These are phyloP conservation scores for Matsumurasca onukii DNA, from an alignment of 1,140 invertebrate genomes.

Conservation along the genomic window DNA sequence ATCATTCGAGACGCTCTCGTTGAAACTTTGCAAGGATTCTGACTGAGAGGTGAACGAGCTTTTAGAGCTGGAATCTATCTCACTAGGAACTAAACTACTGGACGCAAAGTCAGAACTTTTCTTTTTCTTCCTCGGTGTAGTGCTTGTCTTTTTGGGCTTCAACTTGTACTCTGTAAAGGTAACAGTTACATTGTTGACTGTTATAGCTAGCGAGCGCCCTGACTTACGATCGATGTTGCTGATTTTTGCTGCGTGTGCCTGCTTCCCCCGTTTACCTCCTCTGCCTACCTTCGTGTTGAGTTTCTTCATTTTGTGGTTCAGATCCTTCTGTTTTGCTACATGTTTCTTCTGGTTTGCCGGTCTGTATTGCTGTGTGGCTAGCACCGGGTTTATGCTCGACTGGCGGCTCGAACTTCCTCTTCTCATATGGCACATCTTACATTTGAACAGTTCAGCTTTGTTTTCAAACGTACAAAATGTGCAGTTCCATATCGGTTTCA, in stretches of 20 bases:
- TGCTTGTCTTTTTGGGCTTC: conserved; percentile 23
- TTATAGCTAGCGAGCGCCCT: conserved; percentile 14
- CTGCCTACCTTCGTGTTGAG: conserved; percentile 2
- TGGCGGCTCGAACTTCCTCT: conserved; percentile 18
- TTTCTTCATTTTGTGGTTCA: neutral
- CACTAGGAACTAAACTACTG: conserved; percentile 9
- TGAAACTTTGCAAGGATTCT: conserved; percentile 15
- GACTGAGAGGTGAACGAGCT: conserved; percentile 18
- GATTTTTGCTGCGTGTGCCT: conserved; percentile 8
- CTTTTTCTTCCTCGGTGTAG: neutral
- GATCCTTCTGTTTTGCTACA: conserved; percentile 1
- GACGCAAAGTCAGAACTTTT: neutral
- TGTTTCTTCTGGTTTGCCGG: conserved; percentile 16
- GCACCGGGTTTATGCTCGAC: conserved; percentile 13
- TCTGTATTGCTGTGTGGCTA: conserved; percentile 18
- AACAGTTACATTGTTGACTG: conserved; percentile 25
- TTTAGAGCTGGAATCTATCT: conserved; percentile 21
- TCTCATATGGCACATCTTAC: conserved; percentile 26
- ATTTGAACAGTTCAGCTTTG: conserved; percentile 11
- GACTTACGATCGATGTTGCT: conserved; percentile 21
- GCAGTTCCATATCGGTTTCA: conserved; percentile 19
- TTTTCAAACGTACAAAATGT: conserved; percentile 25
- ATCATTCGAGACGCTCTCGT: conserved; percentile 2
- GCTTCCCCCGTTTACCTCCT: conserved; percentile 1
- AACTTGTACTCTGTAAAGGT: conserved; percentile 22